Percentiles rank a stretch among this genome's conserved stretches.
Conservation (phyloP, 2,113 vertebrate species). For the Dipodomys spectabilis region DNA sequence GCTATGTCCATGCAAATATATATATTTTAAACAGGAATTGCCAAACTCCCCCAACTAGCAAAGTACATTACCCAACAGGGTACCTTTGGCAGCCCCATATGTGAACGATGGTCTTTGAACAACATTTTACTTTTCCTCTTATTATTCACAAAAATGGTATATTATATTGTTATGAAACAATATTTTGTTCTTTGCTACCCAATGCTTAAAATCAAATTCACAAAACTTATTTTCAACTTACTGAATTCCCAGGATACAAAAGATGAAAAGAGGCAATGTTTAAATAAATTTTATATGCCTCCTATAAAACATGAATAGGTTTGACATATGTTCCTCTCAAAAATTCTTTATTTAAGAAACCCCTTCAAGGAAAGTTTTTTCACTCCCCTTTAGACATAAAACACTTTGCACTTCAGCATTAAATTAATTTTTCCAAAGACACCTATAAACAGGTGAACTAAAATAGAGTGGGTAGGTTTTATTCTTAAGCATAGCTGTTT, state of each 20-base stretch:
- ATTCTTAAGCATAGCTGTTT: neutral
- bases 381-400: neutral
- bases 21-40: neutral
- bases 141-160: neutral
- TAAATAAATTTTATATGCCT: neutral
- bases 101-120: neutral
- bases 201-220: neutral
- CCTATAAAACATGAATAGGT: neutral
- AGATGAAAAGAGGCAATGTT: neutral
- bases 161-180: neutral
- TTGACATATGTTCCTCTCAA: neutral
- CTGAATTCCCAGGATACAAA: neutral
- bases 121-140: slow-evolving; percentile 9
- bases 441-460: neutral
- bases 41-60: neutral
- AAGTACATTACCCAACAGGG: neutral
- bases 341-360: neutral
- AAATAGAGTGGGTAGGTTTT: neutral
- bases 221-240: neutral
- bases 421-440: slow-evolving; percentile 9
- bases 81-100: neutral
- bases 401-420: neutral
- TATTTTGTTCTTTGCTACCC: neutral
- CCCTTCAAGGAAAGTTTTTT: neutral
- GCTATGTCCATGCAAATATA: neutral